Evolutionary conservation across 2,888 invertebrate species (phyloP).

Genomic region (Smittia aterrima): DNA sequence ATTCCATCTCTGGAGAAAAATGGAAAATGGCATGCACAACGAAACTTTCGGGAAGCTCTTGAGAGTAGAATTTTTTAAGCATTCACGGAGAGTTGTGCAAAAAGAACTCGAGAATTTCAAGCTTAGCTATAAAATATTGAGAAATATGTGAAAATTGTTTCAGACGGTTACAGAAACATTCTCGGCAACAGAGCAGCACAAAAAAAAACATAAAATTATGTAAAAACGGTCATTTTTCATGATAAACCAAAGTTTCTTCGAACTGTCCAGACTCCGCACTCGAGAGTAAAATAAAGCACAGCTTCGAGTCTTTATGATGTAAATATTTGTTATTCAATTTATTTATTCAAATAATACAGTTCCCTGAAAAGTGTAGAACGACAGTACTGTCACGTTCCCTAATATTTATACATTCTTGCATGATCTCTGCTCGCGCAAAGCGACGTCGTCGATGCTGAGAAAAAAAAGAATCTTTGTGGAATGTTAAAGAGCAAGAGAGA

Average conservation of each 20-base stretch:
- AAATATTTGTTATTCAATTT: slow-evolving; percentile 11
- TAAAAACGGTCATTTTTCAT: background rate
- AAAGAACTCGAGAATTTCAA: background rate
- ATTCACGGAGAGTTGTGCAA: background rate
- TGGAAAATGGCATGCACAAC: background rate
- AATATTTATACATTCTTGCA: background rate
- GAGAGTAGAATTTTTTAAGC: background rate
- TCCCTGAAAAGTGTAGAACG: background rate
- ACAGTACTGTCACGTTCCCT: background rate
- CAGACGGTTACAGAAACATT: background rate
- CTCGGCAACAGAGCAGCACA: background rate
- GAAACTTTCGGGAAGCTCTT: slow-evolving; percentile 1
- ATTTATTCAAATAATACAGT: slow-evolving; percentile 1
- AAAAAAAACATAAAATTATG: background rate
- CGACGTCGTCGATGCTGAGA: background rate
- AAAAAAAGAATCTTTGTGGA: background rate
- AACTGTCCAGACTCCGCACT: background rate
- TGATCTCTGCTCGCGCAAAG: background rate
- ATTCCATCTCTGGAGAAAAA: background rate
- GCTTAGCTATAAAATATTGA: background rate
- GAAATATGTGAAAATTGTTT: slow-evolving; percentile 4
- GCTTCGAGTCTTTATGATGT: background rate
- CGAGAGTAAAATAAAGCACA: no score
- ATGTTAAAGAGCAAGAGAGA: no score
- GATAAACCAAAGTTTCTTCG: background rate